phyloP scores from a whole-genome alignment of 2,113 vertebrate species.

The Pteropus alecto region DNA sequence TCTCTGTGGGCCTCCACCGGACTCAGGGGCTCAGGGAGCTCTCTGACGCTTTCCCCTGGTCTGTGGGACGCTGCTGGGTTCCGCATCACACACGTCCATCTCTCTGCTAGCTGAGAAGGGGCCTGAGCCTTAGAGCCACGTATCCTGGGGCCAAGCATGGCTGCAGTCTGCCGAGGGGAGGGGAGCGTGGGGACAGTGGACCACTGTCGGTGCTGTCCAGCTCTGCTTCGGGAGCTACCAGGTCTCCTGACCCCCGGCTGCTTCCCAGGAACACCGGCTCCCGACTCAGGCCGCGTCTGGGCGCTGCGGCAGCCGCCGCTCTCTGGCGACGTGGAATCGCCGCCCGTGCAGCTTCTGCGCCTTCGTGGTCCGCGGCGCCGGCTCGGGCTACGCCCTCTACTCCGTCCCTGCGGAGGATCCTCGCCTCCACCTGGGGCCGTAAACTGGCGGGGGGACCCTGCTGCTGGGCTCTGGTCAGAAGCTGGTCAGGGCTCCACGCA shows the following conservation, averaged over 20 bases:
- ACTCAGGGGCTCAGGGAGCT: neutral
- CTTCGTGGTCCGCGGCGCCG: rapidly evolving
- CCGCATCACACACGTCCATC: neutral
- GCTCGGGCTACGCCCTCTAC: neutral
- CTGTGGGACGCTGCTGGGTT: neutral
- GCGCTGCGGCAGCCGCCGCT: too few relatives aligned
- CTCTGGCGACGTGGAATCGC: rapidly evolving
- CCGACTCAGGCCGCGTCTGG: neutral
- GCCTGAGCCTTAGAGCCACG: neutral
- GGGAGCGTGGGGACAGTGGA: rapidly evolving
- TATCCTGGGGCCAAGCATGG: neutral
- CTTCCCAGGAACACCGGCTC: neutral
- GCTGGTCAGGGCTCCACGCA: neutral
- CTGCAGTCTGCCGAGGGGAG: neutral
- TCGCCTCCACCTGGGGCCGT: neutral
- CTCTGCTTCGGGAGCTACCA: neutral
- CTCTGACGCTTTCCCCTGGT: neutral
- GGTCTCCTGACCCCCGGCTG: neutral
- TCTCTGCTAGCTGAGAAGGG: neutral
- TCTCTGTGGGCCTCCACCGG: neutral
- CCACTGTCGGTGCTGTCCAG: neutral
- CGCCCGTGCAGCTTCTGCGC: rapidly evolving
- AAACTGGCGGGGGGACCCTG: neutral
- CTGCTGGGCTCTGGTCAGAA: neutral
- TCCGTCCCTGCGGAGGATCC: neutral